Conservation (phyloP, 2,797 vertebrate genomes). For the Typhlichthys subterraneus region DNA sequence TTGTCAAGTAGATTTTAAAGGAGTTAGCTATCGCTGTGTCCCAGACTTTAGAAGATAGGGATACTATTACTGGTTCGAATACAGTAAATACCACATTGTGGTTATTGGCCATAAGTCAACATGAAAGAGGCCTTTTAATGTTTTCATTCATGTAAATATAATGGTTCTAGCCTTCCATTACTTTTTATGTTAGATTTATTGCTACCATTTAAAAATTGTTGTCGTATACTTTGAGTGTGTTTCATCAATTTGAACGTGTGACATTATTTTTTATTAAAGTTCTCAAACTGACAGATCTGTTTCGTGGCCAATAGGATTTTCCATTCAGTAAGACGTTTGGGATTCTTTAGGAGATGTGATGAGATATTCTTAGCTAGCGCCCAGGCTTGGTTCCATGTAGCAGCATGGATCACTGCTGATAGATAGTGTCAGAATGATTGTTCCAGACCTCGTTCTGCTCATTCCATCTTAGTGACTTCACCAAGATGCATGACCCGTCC, state of each 20-base stretch:
- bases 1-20: too few relatives aligned
- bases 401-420: slow-evolving; percentile 46
- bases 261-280: slow-evolving; percentile 33
- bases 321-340: slow-evolving; percentile 42
- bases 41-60: too few relatives aligned
- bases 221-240: neutral
- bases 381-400: slow-evolving; percentile 42
- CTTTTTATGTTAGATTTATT: too few relatives aligned
- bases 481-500: too few relatives aligned
- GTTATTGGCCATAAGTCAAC: too few relatives aligned
- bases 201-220: too few relatives aligned
- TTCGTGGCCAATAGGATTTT: slow-evolving; percentile 36
- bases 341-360: slow-evolving; percentile 14
- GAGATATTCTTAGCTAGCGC: slow-evolving; percentile 36
- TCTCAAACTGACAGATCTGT: slow-evolving; percentile 16
- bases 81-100: too few relatives aligned
- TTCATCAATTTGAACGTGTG: slow-evolving; percentile 3
- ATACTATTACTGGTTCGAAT: too few relatives aligned
- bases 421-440: slow-evolving; percentile 46
- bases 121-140: too few relatives aligned
- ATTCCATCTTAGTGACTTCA: slow-evolving; percentile 19
- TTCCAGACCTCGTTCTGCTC: slow-evolving; percentile 20
- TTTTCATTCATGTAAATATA: too few relatives aligned
- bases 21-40: too few relatives aligned
- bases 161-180: too few relatives aligned